Percentiles rank a stretch among this genome's conserved stretches.
Evolutionary conservation across 1,140 invertebrate genomes (phyloP).

Genomic region (Carposina sasakii): DNA sequence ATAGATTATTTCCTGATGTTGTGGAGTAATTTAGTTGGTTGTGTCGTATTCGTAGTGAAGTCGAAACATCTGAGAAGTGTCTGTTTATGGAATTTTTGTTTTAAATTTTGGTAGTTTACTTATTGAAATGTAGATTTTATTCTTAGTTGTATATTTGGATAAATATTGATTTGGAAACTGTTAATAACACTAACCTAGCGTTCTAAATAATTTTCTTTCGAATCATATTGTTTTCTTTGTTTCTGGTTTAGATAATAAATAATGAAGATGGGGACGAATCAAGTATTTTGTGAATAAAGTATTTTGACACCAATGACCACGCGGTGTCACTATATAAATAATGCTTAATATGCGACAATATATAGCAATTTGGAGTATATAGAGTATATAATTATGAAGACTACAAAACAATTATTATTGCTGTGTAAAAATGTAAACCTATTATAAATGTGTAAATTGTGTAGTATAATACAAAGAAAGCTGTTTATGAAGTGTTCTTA

Average conservation of each 20-base stretch:
- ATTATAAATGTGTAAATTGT: constrained; percentile 70
- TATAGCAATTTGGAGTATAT: constrained; percentile 66
- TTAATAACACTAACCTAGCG: no score
- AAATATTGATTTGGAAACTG: constrained; percentile 39
- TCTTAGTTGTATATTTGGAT: constrained; percentile 45
- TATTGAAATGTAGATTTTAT: constrained; percentile 41
- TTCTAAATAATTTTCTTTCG: no score
- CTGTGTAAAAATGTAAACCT: constrained; percentile 72
- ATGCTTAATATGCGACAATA: constrained; percentile 71
- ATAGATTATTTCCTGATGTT: constrained; percentile 62
- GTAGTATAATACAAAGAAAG: constrained; percentile 67
- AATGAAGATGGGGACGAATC: constrained; percentile 29
- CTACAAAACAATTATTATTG: constrained; percentile 68
- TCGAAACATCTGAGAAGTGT: constrained; percentile 32
- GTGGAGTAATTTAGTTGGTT: no score
- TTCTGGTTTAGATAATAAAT: no score
- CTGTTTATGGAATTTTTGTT: constrained; percentile 40
- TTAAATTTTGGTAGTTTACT: constrained; percentile 49
- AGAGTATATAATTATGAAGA: constrained; percentile 64
- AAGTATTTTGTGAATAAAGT: constrained; percentile 46
- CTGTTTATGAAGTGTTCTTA: constrained; percentile 71
- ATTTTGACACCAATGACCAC: constrained; percentile 41
- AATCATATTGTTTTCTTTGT: no score
- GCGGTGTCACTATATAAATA: constrained; percentile 46
- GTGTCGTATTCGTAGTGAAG: constrained; percentile 18